Conservation (phyloP, 2,113 vertebrate species). For the Malaclemys terrapin region DNA sequence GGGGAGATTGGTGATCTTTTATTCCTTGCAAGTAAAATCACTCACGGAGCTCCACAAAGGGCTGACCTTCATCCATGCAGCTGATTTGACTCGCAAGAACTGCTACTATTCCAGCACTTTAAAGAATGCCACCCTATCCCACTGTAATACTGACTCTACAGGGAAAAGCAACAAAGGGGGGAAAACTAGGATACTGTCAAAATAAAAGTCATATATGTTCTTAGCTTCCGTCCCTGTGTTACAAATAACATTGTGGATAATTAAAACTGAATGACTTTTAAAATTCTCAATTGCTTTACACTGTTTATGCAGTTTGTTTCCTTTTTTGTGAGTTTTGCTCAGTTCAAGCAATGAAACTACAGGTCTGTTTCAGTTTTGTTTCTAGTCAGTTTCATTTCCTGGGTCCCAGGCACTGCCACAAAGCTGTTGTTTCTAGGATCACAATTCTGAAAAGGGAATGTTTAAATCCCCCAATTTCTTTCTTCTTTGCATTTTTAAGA, state of each 20-base stretch:
- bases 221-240: background rate
- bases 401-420: background rate
- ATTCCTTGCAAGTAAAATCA: background rate
- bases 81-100: background rate
- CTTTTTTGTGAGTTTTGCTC: background rate
- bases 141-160: background rate
- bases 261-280: background rate
- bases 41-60: background rate
- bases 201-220: too few relatives aligned
- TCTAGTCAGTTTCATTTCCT: background rate
- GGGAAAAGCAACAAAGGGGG: background rate
- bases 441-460: background rate
- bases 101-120: accelerated
- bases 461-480: background rate
- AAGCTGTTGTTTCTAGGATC: background rate
- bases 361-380: background rate
- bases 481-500: background rate
- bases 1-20: background rate
- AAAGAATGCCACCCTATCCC: background rate
- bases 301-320: background rate
- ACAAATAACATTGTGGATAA: background rate
- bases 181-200: background rate
- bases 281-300: background rate
- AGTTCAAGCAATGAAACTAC: background rate
- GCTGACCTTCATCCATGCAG: constrained; percentile 15